These are phyloP conservation scores for Pogonophryne albipinna DNA, from an alignment of 2,797 vertebrate species.

Conservation along the genomic window DNA sequence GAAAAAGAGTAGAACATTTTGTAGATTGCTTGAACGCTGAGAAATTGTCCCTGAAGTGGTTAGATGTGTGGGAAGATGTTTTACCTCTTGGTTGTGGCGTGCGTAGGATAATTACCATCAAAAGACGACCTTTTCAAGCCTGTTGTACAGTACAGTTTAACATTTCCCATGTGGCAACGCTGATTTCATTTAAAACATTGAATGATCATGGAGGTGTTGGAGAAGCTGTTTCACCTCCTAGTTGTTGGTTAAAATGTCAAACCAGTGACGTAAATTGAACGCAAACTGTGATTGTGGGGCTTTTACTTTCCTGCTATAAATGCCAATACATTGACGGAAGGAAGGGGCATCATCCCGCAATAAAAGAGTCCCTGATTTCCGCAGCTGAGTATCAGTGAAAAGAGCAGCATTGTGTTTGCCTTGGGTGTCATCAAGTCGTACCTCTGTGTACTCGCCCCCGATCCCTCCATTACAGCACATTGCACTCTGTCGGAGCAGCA, in stretches of 20 bases:
- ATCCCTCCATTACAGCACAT: conserved; percentile 48
- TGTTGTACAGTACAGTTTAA: too few species aligned
- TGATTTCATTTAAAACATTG: neutral
- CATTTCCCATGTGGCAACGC: too few species aligned
- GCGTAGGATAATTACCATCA: too few species aligned
- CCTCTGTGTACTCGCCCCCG: conserved; percentile 38
- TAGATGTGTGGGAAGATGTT: too few species aligned
- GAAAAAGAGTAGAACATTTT: too few species aligned
- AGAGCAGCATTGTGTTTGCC: conserved; percentile 45
- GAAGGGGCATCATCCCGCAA: conserved; percentile 40
- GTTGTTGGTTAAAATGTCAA: conserved; percentile 41
- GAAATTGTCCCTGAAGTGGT: too few species aligned
- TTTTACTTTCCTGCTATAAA: conserved; percentile 47
- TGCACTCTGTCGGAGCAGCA: conserved; percentile 56
- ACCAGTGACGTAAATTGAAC: conserved; percentile 12
- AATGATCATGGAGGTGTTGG: neutral
- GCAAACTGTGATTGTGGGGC: conserved; percentile 31
- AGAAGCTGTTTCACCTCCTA: conserved; percentile 32
- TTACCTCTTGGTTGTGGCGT: too few species aligned
- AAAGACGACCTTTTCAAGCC: too few species aligned
- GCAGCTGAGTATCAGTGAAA: conserved; percentile 18
- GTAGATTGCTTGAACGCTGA: too few species aligned
- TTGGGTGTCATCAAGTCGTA: conserved; percentile 30
- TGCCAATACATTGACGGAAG: conserved; percentile 23
- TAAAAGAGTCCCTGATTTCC: conserved; percentile 10